A percentile compares a stretch with the other conserved stretches of the same genome.
Conservation (phyloP, 2,888 invertebrate species). For the Latrodectus hesperus region DNA sequence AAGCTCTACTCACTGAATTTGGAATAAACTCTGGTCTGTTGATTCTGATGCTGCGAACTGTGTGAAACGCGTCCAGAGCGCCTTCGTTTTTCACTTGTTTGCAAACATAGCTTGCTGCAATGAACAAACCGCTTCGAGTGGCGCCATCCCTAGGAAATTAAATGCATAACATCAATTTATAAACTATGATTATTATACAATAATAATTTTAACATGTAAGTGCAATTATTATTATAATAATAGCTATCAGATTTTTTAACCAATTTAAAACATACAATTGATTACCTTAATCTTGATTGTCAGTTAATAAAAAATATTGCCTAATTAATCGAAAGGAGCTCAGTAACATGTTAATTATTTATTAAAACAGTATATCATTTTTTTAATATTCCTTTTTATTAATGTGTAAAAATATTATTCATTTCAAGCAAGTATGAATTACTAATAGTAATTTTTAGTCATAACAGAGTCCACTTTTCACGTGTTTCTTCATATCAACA, state of each 20-base stretch:
- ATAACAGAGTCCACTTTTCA: no score
- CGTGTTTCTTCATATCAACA: no score
- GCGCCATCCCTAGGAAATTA: slow-evolving; percentile 76
- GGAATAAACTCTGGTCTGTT: slow-evolving; percentile 76
- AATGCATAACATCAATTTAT: background rate
- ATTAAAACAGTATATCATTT: no score
- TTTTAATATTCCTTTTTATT: no score
- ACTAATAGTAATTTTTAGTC: no score
- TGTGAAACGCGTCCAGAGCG: slow-evolving; percentile 77
- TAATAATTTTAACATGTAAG: background rate
- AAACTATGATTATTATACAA: background rate
- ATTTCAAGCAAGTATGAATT: no score
- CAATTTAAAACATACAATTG: background rate
- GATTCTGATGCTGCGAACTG: slow-evolving; percentile 76
- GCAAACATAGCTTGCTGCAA: slow-evolving; percentile 76
- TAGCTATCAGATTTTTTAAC: background rate
- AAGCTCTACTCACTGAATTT: slow-evolving; percentile 67
- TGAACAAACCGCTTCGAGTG: slow-evolving; percentile 76
- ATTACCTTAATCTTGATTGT: background rate
- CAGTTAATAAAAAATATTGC: background rate
- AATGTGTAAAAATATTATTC: no score
- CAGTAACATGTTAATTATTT: background rate
- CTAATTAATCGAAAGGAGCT: background rate
- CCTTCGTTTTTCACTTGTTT: slow-evolving; percentile 78
- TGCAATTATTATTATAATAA: background rate